Base-by-base conservation (phyloP, 1,140 invertebrate species). In the Andrena cerasifolii region DNA sequence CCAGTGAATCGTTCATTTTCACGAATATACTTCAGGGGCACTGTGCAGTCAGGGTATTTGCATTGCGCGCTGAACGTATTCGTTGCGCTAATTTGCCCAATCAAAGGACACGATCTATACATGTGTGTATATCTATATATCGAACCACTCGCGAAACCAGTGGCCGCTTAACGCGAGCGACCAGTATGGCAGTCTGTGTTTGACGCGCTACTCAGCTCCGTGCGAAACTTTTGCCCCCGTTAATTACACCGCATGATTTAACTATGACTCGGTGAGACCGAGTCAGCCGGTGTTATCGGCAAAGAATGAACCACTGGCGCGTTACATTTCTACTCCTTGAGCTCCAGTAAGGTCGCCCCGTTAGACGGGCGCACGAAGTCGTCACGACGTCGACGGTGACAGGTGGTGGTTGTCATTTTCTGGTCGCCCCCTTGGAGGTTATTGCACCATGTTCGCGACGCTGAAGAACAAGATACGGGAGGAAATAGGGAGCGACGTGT, bases 391-490 rank as follows among this genome's bases (percentile, higher is more conserved):
- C 80, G 79, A 85, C 81, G 78, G 86, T 90, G 82, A 88, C 88
- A 88, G 85, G 83, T 88, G 83, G 70, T 81, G 70, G 24, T 80
- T 83, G 85, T 85, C 81, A 82, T 73, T 62, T 56, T 33, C 54
- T 33, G 51, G 36, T 82, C 73, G 24, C 65, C 21, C 24, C 26
- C n/a, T 66, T 68, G 5, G 36, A 78, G 51, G 67, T 63, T 78
- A 49, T 61, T 65, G 14, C 82, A 86, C 36, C 65, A 95, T 95
- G 95, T 95, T 95, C 86, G 93, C 94, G 16, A 94, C 94, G 78
- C 88, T 95, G 82, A 96, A 96, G 88, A 96, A 96, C 87, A 96
- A 96, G 91, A 96, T 96, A 84, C 94, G 94, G 72, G 95, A 96
- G 87, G 95, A 96, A 91, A 96, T 95, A 36, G 95, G 95, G 56